These are phyloP conservation scores for Xylocampa areola DNA, from an alignment of 2,888 invertebrate genomes.

Conservation along the genomic window DNA sequence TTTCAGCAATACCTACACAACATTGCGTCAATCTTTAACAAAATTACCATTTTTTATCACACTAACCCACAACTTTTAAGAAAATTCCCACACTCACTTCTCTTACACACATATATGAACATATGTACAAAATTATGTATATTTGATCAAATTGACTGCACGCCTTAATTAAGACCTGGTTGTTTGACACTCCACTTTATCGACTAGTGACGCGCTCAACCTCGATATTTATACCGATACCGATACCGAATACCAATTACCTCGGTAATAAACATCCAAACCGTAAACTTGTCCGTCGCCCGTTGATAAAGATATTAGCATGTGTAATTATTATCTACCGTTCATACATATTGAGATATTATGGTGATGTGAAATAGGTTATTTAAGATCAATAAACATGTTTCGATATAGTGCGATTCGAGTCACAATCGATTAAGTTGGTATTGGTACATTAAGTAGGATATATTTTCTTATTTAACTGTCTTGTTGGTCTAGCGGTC, in stretches of 20 bases:
- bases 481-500: too few species aligned
- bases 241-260: conserved; percentile 50
- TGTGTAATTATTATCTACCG: conserved; percentile 52
- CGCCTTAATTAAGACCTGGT: conserved; percentile 55
- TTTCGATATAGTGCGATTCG: conserved; percentile 7
- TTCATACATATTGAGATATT: conserved; percentile 48
- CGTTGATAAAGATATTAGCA: conserved; percentile 57
- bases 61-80: conserved; percentile 33
- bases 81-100: conserved; percentile 34
- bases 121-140: conserved; percentile 26
- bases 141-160: conserved; percentile 48
- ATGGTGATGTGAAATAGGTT: conserved; percentile 31
- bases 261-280: conserved; percentile 39
- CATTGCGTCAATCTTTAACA: too few species aligned
- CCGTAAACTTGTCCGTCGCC: conserved; percentile 45
- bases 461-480: not conserved
- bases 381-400: conserved; percentile 19
- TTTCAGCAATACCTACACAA: too few species aligned
- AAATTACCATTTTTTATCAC: too few species aligned
- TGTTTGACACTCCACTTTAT: conserved; percentile 56
- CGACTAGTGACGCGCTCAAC: conserved; percentile 50
- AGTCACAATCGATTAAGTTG: conserved; percentile 9
- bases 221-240: conserved; percentile 41
- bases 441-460: not conserved
- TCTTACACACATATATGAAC: conserved; percentile 17